Base-by-base conservation (phyloP, 2,113 vertebrate species). In the Recurvirostra avosetta region DNA sequence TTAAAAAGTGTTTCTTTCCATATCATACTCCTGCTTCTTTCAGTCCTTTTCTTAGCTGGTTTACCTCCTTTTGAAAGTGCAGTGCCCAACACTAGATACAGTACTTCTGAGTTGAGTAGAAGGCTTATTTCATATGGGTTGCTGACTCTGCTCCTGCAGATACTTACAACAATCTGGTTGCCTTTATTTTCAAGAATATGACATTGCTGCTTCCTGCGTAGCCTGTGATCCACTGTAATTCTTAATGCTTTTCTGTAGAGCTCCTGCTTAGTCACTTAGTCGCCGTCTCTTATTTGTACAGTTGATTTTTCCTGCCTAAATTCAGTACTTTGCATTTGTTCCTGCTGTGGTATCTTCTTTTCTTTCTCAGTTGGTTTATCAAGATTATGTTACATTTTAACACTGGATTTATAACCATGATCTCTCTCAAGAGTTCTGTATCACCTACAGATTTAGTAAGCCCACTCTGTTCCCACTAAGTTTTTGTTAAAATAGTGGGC, bases 141-240 rank as follows among this genome's bases (percentile, higher is more conserved):
- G 15, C 40, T 81, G 62, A 20, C 40, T 65, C 6, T 41, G 43
- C 49, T 78, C n/a, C 27, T 55, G 25, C 45, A 43, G 49, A 19
- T 78, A 49, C 18, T 49, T 36, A 2, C 0, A 52, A 59, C 27
- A 22, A 3, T 36, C 26, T 67, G 6, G 0, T 43, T 47, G 20
- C 34, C 52, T 86, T 88, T 75, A 10, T 75, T 71, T 79, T 75
- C 17, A 71, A 53, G 30, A 86, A 4, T 17, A 25, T 47, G 71
- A n/a, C 10, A 8, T 53, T 66, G 34, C 71, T 67, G 11, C 20
- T 45, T 86, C 17, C 11, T 41, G 8, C 71, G 74, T 20, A 49
- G 52, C 30, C 22, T 83, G 12, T 58, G 41, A n/a, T 75, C 15
- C 8, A 21, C 56, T 71, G 45, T 52, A 52, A 56, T 56, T 70